Conservation (phyloP, 2,797 vertebrate genomes). For the Pachyuromys duprasi region DNA sequence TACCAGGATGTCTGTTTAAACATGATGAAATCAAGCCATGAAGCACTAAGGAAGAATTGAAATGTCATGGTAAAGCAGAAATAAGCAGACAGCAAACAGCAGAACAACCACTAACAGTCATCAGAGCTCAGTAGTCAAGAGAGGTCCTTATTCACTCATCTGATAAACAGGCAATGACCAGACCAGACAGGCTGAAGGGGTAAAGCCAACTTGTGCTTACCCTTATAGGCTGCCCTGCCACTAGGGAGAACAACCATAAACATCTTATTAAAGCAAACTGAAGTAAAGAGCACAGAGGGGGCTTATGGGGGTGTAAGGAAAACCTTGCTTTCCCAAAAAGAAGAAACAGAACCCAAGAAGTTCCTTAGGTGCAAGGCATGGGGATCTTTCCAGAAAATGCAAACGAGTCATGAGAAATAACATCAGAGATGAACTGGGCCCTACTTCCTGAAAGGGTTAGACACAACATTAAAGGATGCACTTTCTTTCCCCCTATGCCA, state of each 20-base stretch:
- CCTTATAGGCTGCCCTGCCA: background rate
- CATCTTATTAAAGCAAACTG: background rate
- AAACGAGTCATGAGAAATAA: background rate
- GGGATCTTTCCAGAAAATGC: background rate
- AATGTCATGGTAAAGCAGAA: background rate
- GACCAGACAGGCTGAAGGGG: background rate
- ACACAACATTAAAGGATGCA: background rate
- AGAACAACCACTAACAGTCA: background rate
- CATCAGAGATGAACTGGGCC: background rate
- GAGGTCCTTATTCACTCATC: background rate
- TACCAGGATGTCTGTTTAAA: background rate
- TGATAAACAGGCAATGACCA: background rate
- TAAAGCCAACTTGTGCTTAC: background rate
- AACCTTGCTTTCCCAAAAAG: background rate
- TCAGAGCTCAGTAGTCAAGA: background rate
- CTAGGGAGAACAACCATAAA: background rate
- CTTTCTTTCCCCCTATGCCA: background rate
- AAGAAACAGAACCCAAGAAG: background rate
- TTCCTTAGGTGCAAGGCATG: background rate
- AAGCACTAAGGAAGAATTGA: background rate
- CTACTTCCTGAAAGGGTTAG: background rate
- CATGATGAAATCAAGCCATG: background rate
- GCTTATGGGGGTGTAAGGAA: background rate
- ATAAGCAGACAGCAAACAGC: background rate
- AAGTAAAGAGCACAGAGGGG: background rate